A percentile compares a stretch with the other conserved stretches of the same genome.
Evolutionary conservation across 2,797 vertebrate species (phyloP).

Genomic region (Picus viridis): DNA sequence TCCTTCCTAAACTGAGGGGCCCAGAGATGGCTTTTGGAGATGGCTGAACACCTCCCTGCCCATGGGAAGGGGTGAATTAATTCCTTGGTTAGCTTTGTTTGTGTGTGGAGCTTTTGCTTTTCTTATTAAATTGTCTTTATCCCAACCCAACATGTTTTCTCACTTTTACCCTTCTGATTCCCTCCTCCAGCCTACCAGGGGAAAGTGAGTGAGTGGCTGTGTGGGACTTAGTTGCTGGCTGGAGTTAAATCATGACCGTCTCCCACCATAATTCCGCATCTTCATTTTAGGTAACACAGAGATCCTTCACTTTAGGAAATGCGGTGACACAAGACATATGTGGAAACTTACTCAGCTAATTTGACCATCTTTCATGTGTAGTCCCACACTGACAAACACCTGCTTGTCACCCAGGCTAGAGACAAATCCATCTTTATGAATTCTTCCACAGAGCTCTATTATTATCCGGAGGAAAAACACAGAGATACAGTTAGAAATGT

Average conservation of each 20-base stretch:
- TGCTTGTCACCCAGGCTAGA: conserved; percentile 36
- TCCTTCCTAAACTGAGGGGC: too few relatives aligned
- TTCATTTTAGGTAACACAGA: background rate
- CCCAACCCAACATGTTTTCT: background rate
- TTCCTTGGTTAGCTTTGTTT: background rate
- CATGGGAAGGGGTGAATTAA: too few relatives aligned
- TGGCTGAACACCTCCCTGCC: background rate
- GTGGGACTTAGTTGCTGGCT: background rate
- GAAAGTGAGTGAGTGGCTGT: background rate
- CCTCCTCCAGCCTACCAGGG: background rate
- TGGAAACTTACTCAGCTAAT: conserved; percentile 45
- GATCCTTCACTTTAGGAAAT: conserved; percentile 26
- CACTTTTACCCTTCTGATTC: background rate
- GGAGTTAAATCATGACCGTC: background rate
- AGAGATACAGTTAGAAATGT: background rate
- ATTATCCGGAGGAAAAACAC: background rate
- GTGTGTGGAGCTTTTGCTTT: background rate
- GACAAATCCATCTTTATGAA: background rate
- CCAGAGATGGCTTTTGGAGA: too few relatives aligned
- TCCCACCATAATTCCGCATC: background rate
- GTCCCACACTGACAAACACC: conserved; percentile 6
- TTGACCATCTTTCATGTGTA: conserved; percentile 32
- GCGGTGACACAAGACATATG: conserved; percentile 48
- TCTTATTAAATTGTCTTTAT: background rate
- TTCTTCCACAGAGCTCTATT: background rate